Evolutionary conservation across 1,140 invertebrate species (phyloP), one percentile per base, ranked within the genome.

Genomic region (Lepeophtheirus salmonis): DNA sequence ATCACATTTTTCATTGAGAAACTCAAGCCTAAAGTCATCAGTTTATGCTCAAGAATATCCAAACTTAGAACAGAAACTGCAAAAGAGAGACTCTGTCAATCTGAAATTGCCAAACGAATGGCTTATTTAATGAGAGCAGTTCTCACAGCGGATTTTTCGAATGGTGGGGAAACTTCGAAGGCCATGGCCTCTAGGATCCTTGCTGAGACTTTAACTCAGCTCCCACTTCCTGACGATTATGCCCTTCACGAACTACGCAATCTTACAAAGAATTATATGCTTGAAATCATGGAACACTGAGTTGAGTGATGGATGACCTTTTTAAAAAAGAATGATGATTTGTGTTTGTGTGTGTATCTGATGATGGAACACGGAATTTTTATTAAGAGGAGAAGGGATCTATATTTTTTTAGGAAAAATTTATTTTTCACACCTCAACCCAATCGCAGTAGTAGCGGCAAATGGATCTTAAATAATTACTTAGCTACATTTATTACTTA

Each of bases 201-300:
- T 23, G 70, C 76, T 0, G 71, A 76, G 25, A 67, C 77, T 14
- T 69, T 80, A 1, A 71, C 72, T 2, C 70, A 76, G 18, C 68
- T 81, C 52, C 79, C 79, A 2, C 72, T 81, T 61, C 79, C 80
- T 18, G 78, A 80, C 67, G 80, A 82, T 69, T 81, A 80, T 65
- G 72, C 73, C 1, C 72, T 79, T 50, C 76, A 79, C 65, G 80
- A 81, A 66, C 67, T 81, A 13, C 69, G 73, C 41, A 69, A 72
- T 10, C 67, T 78, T 16, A 68, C 68, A 4, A 62, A 69, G 6
- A 64, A 62, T 18, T 67, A 69, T 55, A 53, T 71, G 61, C 64
- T 68, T 58, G 71, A 73, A 64, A 25, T 57, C 22, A 26, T 57
- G 3, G 52, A 54, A 24, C 23, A 20, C 22, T 54, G 21, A 54